phyloP scores from a whole-genome alignment of 1,140 invertebrate genomes.

The Drosophila bocki region DNA sequence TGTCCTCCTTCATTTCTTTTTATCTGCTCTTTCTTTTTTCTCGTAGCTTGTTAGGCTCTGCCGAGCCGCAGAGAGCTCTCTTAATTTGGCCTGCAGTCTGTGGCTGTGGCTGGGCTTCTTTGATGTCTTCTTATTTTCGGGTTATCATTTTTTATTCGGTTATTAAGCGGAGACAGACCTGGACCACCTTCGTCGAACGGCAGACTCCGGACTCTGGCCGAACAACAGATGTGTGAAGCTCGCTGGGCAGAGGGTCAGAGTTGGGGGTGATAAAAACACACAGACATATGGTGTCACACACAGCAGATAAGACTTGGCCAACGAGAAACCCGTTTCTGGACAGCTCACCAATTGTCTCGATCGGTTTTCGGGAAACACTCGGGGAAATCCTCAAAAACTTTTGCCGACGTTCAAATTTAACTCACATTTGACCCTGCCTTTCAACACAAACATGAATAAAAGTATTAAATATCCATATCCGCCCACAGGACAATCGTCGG shows the following conservation, averaged over 20 bases:
- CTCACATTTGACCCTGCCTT: slow-evolving; percentile 64
- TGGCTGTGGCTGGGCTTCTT: slow-evolving; percentile 64
- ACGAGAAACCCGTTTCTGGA: slow-evolving; percentile 23
- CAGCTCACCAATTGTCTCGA: slow-evolving; percentile 48
- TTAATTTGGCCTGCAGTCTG: slow-evolving; percentile 69
- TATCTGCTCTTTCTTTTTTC: slow-evolving; percentile 41
- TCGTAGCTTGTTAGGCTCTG: slow-evolving; percentile 68
- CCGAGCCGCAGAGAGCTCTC: slow-evolving; percentile 46
- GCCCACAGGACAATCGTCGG: slow-evolving; percentile 71
- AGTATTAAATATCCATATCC: slow-evolving; percentile 81
- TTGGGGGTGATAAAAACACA: slow-evolving; percentile 44
- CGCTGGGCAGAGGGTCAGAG: slow-evolving; percentile 21
- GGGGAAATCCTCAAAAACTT: slow-evolving; percentile 37
- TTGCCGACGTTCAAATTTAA: slow-evolving; percentile 58
- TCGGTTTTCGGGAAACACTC: slow-evolving; percentile 38
- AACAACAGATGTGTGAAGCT: slow-evolving; percentile 79
- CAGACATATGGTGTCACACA: slow-evolving; percentile 65
- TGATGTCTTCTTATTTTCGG: slow-evolving; percentile 83
- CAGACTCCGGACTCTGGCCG: slow-evolving; percentile 29
- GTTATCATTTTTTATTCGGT: slow-evolving; percentile 84
- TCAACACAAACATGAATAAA: slow-evolving; percentile 50
- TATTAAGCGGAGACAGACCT: slow-evolving; percentile 73
- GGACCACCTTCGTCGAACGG: slow-evolving; percentile 62
- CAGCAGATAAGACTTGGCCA: slow-evolving; percentile 35
- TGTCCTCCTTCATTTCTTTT: slow-evolving; percentile 23